These are phyloP conservation scores for Malurus splendens DNA, from an alignment of 2,797 vertebrate genomes.

Conservation along the genomic window DNA sequence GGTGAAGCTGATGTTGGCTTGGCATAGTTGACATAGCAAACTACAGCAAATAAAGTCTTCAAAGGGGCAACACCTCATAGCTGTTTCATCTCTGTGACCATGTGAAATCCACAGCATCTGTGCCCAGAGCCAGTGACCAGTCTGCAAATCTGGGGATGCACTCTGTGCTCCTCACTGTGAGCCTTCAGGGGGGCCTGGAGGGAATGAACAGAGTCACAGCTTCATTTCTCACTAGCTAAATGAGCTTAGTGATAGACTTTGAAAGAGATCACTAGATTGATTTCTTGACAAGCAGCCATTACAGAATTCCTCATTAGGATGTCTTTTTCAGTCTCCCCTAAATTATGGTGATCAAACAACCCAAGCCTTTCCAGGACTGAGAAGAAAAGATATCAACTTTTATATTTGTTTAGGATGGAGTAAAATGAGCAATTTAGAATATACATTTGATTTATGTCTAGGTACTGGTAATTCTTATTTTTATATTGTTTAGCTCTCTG, in stretches of 20 bases:
- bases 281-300: slow-evolving; percentile 31
- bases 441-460: not conserved
- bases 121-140: not conserved
- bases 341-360: not conserved
- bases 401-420: not conserved
- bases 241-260: slow-evolving; percentile 33
- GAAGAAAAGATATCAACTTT: not conserved
- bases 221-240: slow-evolving; percentile 44
- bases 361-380: not conserved
- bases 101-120: not conserved
- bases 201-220: slow-evolving; percentile 4
- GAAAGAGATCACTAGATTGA: slow-evolving; percentile 31
- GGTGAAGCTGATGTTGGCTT: not conserved
- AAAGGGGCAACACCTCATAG: not conserved
- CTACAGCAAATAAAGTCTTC: not conserved
- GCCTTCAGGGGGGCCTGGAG: not conserved
- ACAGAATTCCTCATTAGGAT: slow-evolving; percentile 24
- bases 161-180: not conserved
- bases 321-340: not conserved
- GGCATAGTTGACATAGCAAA: not conserved
- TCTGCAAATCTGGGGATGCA: not conserved
- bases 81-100: not conserved
- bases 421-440: not conserved
- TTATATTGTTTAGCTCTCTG: not conserved
- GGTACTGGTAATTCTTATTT: not conserved